Percentiles rank a stretch among this genome's conserved stretches.
These are phyloP conservation scores for Notodonta ziczac DNA, from an alignment of 2,888 invertebrate genomes.

Conservation along the genomic window DNA sequence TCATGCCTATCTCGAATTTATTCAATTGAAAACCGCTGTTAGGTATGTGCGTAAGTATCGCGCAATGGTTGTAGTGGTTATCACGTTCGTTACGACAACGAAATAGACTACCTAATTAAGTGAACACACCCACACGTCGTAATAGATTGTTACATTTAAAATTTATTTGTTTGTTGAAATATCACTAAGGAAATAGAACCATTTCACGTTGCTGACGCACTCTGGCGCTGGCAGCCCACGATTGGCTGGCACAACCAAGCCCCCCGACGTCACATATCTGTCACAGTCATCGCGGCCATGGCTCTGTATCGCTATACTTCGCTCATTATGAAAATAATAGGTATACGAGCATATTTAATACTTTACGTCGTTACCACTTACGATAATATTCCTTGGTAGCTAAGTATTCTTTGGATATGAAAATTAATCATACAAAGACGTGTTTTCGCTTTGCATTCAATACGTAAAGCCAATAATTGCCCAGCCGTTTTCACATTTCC, in stretches of 20 bases:
- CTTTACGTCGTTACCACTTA: neutral
- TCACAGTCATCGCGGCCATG: conserved; percentile 53
- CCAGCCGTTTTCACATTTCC: conserved; percentile 7
- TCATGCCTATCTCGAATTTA: neutral
- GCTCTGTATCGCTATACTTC: conserved; percentile 35
- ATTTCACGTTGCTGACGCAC: conserved; percentile 38
- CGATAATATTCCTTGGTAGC: neutral
- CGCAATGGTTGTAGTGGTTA: conserved; percentile 2
- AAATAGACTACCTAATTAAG: neutral
- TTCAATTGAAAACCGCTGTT: neutral
- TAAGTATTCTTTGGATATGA: neutral
- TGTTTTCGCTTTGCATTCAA: neutral
- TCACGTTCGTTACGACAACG: conserved; percentile 7
- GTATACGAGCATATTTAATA: neutral
- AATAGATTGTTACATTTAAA: conserved; percentile 21
- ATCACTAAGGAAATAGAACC: conserved; percentile 25
- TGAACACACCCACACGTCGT: conserved; percentile 20
- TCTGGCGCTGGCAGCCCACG: conserved; percentile 37
- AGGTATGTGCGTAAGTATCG: neutral
- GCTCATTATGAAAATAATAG: conserved; percentile 29
- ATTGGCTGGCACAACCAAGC: conserved; percentile 64
- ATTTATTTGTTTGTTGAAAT: conserved; percentile 21
- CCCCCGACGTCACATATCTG: conserved; percentile 63
- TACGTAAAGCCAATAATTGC: conserved; percentile 7
- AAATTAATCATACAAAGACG: neutral